Percentiles rank a stretch among this genome's conserved stretches.
Conservation (phyloP, 2,888 invertebrate genomes). For the Tetranychus truncatus region DNA sequence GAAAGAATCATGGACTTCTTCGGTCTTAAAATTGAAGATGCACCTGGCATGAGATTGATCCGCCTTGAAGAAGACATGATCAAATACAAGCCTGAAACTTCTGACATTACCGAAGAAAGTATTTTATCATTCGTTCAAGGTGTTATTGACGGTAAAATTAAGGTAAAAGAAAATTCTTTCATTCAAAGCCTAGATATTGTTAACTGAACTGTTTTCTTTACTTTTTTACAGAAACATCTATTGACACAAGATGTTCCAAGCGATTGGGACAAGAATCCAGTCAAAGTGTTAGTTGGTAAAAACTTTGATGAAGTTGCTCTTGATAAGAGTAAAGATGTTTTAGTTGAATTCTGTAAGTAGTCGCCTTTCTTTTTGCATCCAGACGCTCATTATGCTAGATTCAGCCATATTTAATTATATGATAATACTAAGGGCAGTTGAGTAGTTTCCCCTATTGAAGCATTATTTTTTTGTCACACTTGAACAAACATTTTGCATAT, state of each 20-base stretch:
- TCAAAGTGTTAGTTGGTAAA: slow-evolving; percentile 75
- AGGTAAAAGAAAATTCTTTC: slow-evolving; percentile 35
- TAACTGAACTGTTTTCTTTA: background rate
- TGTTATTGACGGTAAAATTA: slow-evolving; percentile 76
- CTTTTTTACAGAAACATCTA: slow-evolving; percentile 51
- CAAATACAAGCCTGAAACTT: slow-evolving; percentile 64
- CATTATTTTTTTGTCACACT: too few relatives aligned
- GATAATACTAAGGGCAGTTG: too few relatives aligned
- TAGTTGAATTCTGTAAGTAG: slow-evolving; percentile 69
- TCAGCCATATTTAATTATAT: too few relatives aligned
- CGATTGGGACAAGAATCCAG: slow-evolving; percentile 89
- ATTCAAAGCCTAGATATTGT: background rate
- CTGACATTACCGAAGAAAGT: slow-evolving; percentile 48
- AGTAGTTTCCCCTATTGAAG: too few relatives aligned
- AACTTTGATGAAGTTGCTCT: slow-evolving; percentile 88
- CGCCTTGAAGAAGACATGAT: slow-evolving; percentile 90
- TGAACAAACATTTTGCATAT: background rate
- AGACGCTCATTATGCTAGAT: too few relatives aligned
- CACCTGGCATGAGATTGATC: slow-evolving; percentile 74
- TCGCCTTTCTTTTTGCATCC: too few relatives aligned
- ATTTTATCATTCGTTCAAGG: slow-evolving; percentile 60
- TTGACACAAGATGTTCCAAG: slow-evolving; percentile 80
- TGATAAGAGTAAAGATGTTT: slow-evolving; percentile 67
- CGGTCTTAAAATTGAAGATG: slow-evolving; percentile 84
- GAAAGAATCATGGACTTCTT: slow-evolving; percentile 97